These are phyloP conservation scores for Drosophila orosa DNA, from an alignment of 1,140 invertebrate species.

Conservation along the genomic window DNA sequence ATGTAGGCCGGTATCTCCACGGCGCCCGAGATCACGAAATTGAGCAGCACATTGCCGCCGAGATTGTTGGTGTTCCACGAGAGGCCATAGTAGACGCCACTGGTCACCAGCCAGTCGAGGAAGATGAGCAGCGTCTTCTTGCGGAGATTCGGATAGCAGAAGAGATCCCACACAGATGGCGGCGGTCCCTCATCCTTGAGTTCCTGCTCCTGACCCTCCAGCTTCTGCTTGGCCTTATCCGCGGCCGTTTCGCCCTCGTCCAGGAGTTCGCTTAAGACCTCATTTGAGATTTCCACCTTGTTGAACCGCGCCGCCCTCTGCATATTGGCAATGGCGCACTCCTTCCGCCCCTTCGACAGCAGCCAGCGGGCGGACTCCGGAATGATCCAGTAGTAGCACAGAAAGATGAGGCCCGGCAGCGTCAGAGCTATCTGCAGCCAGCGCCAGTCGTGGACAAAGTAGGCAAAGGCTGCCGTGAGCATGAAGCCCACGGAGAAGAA, in stretches of 20 bases:
- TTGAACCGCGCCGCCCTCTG: conserved; percentile 89
- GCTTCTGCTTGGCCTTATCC: conserved; percentile 72
- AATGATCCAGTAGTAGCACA: conserved; percentile 93
- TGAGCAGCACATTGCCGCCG: conserved; percentile 90
- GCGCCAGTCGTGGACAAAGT: conserved; percentile 90
- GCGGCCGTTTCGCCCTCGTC: conserved; percentile 83
- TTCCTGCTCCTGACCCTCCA: conserved; percentile 25
- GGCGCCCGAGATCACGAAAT: conserved; percentile 90
- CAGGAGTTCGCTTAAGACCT: conserved; percentile 86
- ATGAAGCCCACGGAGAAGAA: conserved; percentile 92
- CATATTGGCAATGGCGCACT: conserved; percentile 89
- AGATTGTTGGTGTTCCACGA: conserved; percentile 92
- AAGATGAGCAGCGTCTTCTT: conserved; percentile 90
- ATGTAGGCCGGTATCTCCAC: conserved; percentile 92
- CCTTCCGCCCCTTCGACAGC: conserved; percentile 89
- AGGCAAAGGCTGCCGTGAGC: conserved; percentile 89
- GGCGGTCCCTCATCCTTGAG: conserved; percentile 44
- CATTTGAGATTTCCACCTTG: conserved; percentile 86
- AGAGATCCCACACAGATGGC: conserved; percentile 88
- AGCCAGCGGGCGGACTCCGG: conserved; percentile 94
- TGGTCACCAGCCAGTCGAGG: conserved; percentile 92
- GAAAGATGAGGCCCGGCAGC: conserved; percentile 88
- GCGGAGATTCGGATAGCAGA: conserved; percentile 89
- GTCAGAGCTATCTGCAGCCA: conserved; percentile 90
- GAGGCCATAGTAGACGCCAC: conserved; percentile 92